A percentile compares a stretch with the other conserved stretches of the same genome.
Conservation (phyloP, 2,888 invertebrate species). For the Alsophila aescularia region DNA sequence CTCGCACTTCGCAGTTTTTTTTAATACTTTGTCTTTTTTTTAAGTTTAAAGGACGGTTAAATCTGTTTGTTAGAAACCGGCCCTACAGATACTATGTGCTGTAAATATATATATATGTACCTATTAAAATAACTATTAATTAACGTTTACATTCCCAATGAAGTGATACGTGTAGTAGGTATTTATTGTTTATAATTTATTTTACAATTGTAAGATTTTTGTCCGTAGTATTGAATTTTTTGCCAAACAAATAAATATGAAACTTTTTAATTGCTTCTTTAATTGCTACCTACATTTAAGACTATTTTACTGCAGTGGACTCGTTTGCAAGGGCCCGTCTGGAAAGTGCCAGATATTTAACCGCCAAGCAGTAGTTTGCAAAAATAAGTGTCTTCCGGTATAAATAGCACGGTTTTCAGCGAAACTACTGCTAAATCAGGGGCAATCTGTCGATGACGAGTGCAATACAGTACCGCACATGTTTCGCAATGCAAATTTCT, state of each 20-base stretch:
- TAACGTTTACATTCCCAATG: slow-evolving; percentile 40
- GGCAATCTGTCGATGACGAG: too few relatives aligned
- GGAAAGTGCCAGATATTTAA: too few relatives aligned
- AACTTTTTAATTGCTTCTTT: not conserved
- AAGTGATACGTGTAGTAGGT: slow-evolving; percentile 37
- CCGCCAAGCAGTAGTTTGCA: too few relatives aligned
- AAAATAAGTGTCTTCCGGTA: too few relatives aligned
- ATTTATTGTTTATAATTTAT: slow-evolving; percentile 37
- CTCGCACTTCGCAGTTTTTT: too few relatives aligned
- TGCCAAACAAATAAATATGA: slow-evolving; percentile 24
- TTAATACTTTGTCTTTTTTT: too few relatives aligned
- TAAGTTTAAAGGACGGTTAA: not conserved
- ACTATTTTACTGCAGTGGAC: too few relatives aligned
- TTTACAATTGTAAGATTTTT: slow-evolving; percentile 31
- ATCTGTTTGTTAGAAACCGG: not conserved
- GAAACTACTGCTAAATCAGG: too few relatives aligned
- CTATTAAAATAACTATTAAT: not conserved
- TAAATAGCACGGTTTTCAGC: too few relatives aligned
- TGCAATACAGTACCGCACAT: too few relatives aligned
- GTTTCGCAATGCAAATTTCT: too few relatives aligned
- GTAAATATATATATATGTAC: not conserved
- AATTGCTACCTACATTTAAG: not conserved
- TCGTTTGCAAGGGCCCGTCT: too few relatives aligned
- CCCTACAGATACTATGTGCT: not conserved
- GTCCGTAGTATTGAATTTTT: slow-evolving; percentile 32